These are phyloP conservation scores for Steinernema scapterisci DNA, from an alignment of 2,888 invertebrate species.

Conservation along the genomic window DNA sequence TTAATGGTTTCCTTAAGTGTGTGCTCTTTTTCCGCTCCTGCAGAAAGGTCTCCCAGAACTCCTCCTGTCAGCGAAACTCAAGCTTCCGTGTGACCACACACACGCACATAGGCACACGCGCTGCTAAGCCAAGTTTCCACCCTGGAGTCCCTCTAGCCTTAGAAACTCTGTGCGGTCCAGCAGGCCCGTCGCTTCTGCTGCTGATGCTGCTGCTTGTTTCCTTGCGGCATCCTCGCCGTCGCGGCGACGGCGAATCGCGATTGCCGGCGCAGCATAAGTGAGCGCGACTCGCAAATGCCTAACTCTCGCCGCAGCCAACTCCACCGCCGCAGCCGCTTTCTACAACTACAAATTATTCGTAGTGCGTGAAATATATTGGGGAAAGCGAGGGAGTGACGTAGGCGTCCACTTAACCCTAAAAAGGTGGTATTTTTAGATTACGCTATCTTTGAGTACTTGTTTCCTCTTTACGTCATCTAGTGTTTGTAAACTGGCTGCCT, in stretches of 20 bases:
- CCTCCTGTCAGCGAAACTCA: too few relatives aligned
- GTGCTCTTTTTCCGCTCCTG: conserved; percentile 13
- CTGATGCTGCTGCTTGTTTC: neutral
- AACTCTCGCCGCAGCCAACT: neutral
- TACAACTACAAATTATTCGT: conserved; percentile 28
- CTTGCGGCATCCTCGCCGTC: conserved; percentile 9
- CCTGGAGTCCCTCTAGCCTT: too few relatives aligned
- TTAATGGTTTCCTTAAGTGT: conserved; percentile 15
- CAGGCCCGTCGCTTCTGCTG: neutral
- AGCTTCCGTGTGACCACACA: too few relatives aligned
- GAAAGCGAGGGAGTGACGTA: neutral
- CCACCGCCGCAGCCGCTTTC: neutral
- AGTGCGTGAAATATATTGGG: conserved; percentile 17
- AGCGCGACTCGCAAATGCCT: conserved; percentile 27
- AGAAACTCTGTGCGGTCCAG: too few relatives aligned
- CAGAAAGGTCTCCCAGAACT: neutral
- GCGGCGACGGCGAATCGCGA: neutral
- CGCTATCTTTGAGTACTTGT: too few relatives aligned
- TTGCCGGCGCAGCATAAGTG: conserved; percentile 27
- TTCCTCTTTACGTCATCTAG: too few relatives aligned
- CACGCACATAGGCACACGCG: too few relatives aligned
- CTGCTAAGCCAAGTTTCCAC: neutral
- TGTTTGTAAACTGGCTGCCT: too few relatives aligned
- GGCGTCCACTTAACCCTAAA: conserved; percentile 19
- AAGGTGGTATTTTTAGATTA: neutral